Conservation (phyloP, 2,888 invertebrate species). For the Amiota minor region DNA sequence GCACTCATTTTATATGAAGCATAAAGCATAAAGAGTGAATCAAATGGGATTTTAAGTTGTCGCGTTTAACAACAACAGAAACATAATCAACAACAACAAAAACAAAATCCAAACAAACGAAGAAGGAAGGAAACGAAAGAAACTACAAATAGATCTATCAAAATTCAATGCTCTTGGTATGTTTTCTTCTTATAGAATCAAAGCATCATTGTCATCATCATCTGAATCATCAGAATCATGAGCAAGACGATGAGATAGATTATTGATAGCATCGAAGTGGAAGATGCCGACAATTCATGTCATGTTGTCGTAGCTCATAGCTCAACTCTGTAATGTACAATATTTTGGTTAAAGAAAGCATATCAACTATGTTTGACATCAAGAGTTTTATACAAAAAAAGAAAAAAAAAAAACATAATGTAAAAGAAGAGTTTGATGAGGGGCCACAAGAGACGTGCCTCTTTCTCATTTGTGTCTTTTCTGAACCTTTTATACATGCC, state of each 20-base stretch:
- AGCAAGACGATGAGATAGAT: not conserved
- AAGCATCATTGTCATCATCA: conserved; percentile 22
- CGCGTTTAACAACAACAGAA: conserved; percentile 58
- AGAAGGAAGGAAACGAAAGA: not conserved
- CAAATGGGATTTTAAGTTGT: conserved; percentile 70
- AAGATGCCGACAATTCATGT: conserved; percentile 3
- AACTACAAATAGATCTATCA: conserved; percentile 68
- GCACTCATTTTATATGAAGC: not conserved
- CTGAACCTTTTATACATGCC: conserved; percentile 7
- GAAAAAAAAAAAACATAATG: too few relatives aligned
- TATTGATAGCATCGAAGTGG: not conserved
- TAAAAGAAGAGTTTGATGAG: too few relatives aligned
- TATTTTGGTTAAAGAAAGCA: not conserved
- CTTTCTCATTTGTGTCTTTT: not conserved
- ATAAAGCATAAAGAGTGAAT: conserved; percentile 62
- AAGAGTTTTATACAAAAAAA: not conserved
- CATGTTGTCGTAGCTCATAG: not conserved
- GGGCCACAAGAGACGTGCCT: not conserved
- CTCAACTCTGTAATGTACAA: not conserved
- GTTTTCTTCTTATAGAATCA: not conserved
- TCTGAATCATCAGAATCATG: conserved; percentile 41
- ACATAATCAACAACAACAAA: conserved; percentile 38
- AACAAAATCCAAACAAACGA: not conserved
- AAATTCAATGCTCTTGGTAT: conserved; percentile 44
- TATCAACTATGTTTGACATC: not conserved